Conservation (phyloP, 2,797 vertebrate species). For the Paedocypris micromegethes region DNA sequence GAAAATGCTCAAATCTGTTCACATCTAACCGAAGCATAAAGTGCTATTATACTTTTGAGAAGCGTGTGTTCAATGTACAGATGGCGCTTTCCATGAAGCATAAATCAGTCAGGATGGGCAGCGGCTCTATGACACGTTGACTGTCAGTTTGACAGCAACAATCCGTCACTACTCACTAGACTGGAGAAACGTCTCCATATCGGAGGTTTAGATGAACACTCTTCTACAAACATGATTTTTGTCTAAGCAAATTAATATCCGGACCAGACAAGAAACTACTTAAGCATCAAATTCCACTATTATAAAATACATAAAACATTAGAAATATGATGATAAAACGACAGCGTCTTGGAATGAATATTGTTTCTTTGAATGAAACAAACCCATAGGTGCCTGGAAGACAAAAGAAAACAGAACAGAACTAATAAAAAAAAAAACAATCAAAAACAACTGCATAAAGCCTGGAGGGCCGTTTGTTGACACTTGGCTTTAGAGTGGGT, state of each 20-base stretch:
- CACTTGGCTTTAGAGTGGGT: no score
- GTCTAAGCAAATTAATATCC: not conserved
- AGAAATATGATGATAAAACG: no score
- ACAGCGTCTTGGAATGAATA: no score
- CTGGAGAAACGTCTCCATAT: slow-evolving; percentile 7
- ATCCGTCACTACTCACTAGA: slow-evolving; percentile 32
- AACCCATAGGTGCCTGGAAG: no score
- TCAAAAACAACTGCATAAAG: no score
- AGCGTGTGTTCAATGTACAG: slow-evolving; percentile 28
- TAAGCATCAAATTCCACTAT: not conserved
- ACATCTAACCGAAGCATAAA: not conserved
- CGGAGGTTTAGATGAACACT: slow-evolving; percentile 27
- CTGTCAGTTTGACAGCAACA: slow-evolving; percentile 27
- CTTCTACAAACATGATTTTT: slow-evolving; percentile 7
- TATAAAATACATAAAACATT: no score
- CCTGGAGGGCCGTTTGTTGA: no score
- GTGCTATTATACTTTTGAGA: slow-evolving; percentile 20
- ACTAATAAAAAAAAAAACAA: no score
- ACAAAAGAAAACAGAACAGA: no score
- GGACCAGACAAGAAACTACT: not conserved
- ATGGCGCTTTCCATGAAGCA: slow-evolving; percentile 26
- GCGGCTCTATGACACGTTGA: slow-evolving; percentile 18
- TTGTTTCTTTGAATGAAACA: no score
- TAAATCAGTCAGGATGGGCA: slow-evolving; percentile 27
- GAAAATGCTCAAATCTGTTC: not conserved